phyloP scores from a whole-genome alignment of 2,888 invertebrate species.

The Cetonia aurata region DNA sequence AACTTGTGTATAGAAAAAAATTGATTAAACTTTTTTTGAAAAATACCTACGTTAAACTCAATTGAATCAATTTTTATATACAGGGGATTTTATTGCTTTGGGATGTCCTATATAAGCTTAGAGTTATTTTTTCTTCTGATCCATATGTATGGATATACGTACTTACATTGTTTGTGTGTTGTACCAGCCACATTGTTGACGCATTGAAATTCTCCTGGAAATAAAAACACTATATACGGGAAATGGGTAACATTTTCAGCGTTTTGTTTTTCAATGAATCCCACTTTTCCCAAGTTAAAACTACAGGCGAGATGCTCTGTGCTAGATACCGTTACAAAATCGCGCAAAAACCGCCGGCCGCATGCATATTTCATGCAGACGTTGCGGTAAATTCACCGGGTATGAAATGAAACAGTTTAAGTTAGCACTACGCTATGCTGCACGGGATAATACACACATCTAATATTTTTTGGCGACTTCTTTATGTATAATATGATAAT shows the following conservation, averaged over 20 bases:
- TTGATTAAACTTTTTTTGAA: no score
- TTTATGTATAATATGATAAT: no score
- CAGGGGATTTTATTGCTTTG: no score
- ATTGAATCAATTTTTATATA: no score
- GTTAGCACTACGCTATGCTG: conserved; percentile 1
- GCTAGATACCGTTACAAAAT: conserved; percentile 29
- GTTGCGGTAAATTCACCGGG: conserved; percentile 29
- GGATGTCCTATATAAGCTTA: no score
- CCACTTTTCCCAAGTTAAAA: conserved; percentile 9
- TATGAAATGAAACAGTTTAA: conserved; percentile 27
- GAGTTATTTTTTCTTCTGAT: no score
- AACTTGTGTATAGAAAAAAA: no score
- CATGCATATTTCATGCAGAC: conserved; percentile 39
- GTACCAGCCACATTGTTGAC: background rate
- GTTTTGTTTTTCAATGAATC: conserved; percentile 9
- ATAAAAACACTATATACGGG: conserved; percentile 7
- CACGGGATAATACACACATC: conserved; percentile 18
- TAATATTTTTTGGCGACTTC: conserved; percentile 17
- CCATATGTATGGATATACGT: no score
- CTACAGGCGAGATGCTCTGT: conserved; percentile 13
- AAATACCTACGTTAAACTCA: no score
- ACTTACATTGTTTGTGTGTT: no score
- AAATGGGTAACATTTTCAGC: conserved; percentile 27
- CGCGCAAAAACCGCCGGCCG: conserved; percentile 27
- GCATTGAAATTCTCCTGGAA: conserved; percentile 1